phyloP scores from a whole-genome alignment of 2,113 vertebrate species.

The Natator depressus region DNA sequence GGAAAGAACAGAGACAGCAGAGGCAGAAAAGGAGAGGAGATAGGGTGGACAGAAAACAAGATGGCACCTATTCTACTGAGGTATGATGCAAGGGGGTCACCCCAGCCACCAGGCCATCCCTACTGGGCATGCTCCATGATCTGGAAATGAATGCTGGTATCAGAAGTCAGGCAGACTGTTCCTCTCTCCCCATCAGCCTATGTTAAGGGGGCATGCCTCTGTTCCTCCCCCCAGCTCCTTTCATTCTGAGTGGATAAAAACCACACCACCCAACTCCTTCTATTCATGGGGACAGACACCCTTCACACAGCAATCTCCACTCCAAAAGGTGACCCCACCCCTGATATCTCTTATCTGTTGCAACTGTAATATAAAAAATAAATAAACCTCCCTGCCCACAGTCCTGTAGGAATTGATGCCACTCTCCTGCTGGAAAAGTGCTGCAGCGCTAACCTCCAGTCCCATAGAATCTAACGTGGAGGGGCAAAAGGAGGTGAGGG shows the following conservation, averaged over 20 bases:
- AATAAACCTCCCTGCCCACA: background rate
- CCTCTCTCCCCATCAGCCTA: fast-evolving
- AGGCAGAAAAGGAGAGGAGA: background rate
- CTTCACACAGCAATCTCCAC: background rate
- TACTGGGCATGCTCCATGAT: background rate
- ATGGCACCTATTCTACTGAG: fast-evolving
- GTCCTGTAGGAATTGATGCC: background rate
- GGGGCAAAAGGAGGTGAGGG: background rate
- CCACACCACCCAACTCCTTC: background rate
- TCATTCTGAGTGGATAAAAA: background rate
- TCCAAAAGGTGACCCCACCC: background rate
- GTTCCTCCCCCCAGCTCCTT: background rate
- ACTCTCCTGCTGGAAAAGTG: background rate
- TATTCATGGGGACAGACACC: fast-evolving
- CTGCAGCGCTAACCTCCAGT: background rate
- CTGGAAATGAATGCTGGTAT: background rate
- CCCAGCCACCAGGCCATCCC: background rate
- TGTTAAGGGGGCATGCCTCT: background rate
- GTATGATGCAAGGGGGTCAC: background rate
- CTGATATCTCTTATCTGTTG: background rate
- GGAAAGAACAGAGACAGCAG: background rate
- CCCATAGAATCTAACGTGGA: background rate
- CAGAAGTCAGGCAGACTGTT: background rate
- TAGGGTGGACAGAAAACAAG: background rate
- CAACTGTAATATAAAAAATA: background rate